A percentile compares a stretch with the other conserved stretches of the same genome.
phyloP scores from a whole-genome alignment of 2,113 vertebrate genomes.

The Lepidothrix coronata region DNA sequence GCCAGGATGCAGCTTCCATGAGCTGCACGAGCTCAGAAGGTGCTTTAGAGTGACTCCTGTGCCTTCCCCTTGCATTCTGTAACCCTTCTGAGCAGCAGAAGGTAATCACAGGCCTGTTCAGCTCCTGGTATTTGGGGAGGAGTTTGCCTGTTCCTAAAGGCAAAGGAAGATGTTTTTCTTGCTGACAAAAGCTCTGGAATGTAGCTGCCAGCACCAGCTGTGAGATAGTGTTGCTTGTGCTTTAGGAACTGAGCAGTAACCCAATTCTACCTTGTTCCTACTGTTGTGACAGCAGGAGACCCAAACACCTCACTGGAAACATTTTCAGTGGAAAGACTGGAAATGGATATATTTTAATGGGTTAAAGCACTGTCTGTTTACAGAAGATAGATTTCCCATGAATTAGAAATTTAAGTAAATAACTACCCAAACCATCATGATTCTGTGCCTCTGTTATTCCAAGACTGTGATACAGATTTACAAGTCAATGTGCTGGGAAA shows the following conservation, averaged over 20 bases:
- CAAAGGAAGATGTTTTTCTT: background rate
- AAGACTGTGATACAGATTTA: background rate
- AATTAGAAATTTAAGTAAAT: background rate
- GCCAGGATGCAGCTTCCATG: background rate
- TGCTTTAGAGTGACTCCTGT: background rate
- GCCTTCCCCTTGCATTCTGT: background rate
- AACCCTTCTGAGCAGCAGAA: background rate
- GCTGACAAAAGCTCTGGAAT: constrained; percentile 10
- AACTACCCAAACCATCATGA: background rate
- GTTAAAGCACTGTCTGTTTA: background rate
- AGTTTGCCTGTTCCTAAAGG: background rate
- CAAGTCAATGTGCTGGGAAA: background rate
- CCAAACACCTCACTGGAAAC: background rate
- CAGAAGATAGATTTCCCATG: background rate
- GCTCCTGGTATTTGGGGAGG: background rate
- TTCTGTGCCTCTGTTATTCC: background rate
- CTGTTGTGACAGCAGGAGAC: background rate
- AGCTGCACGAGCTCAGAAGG: background rate
- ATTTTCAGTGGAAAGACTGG: background rate
- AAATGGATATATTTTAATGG: background rate
- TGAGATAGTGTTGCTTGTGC: background rate
- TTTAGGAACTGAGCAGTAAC: constrained; percentile 11
- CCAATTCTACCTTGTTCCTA: background rate
- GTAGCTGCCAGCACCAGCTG: constrained; percentile 12
- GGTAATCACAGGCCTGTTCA: background rate